Percentiles rank a stretch among this genome's conserved stretches.
Evolutionary conservation across 2,113 vertebrate genomes (phyloP).

Genomic region (Vidua macroura): DNA sequence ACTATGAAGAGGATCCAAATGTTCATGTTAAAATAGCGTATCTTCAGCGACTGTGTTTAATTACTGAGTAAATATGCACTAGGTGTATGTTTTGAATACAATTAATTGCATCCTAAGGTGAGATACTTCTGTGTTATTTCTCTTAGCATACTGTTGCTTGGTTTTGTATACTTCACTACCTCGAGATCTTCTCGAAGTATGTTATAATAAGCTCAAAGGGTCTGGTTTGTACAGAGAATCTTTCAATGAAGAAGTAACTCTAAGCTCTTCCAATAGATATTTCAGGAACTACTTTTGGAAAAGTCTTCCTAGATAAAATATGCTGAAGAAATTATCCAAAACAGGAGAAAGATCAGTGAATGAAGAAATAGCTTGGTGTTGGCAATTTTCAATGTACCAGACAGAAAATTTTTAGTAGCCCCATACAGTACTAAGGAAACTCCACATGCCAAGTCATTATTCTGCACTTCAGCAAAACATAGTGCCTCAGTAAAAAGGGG

Average conservation of each 20-base stretch:
- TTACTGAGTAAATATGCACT: constrained; percentile 51
- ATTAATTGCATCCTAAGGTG: background rate
- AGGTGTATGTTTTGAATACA: constrained; percentile 8
- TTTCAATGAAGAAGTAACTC: constrained; percentile 51
- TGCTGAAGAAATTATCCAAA: background rate
- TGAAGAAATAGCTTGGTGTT: background rate
- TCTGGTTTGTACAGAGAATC: background rate
- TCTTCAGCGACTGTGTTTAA: background rate
- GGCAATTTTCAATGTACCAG: background rate
- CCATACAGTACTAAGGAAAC: background rate
- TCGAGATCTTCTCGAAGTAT: constrained; percentile 22
- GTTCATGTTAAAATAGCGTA: constrained; percentile 11
- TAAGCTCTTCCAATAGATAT: background rate
- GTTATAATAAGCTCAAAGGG: constrained; percentile 18
- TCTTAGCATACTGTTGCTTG: constrained; percentile 54
- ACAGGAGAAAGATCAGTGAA: background rate
- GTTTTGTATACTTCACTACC: constrained; percentile 23
- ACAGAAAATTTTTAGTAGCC: background rate
- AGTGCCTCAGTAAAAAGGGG: background rate
- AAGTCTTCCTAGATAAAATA: constrained; percentile 21
- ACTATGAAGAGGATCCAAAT: background rate
- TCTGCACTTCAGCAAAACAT: background rate
- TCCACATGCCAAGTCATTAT: background rate
- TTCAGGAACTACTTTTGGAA: background rate
- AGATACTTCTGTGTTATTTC: background rate